A percentile compares a stretch with the other conserved stretches of the same genome.
Conservation (phyloP, 2,113 vertebrate species). For the Myotis yumanensis region DNA sequence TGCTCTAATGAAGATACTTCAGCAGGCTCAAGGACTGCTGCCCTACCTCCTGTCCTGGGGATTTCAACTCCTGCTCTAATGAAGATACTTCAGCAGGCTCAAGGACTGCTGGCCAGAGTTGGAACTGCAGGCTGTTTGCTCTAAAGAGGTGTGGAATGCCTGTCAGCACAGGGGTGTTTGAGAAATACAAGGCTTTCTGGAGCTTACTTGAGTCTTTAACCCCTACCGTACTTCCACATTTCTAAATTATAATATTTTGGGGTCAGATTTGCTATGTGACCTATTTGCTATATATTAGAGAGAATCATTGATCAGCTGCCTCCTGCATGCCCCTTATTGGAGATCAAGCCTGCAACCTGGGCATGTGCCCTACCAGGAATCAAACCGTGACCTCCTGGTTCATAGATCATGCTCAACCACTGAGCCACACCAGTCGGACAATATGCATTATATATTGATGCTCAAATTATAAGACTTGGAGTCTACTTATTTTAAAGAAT, state of each 20-base stretch:
- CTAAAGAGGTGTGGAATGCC: background rate
- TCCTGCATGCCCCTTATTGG: too few relatives aligned
- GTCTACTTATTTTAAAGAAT: background rate
- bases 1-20: background rate
- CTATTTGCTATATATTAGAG: background rate
- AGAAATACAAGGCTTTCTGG: background rate
- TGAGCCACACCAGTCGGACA: too few relatives aligned
- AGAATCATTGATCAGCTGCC: too few relatives aligned
- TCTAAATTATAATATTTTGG: background rate
- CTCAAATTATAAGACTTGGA: background rate
- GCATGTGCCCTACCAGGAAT: too few relatives aligned
- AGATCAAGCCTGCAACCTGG: too few relatives aligned
- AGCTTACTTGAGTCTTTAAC: background rate
- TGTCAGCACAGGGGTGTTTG: rapidly evolving
- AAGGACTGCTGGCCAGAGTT: background rate
- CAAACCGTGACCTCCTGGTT: too few relatives aligned
- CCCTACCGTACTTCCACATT: background rate
- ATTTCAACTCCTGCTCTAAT: background rate
- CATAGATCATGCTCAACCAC: too few relatives aligned
- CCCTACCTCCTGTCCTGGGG: rapidly evolving
- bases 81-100: rapidly evolving
- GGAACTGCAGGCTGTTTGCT: background rate
- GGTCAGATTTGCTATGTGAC: background rate
- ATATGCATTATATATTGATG: background rate
- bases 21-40: too few relatives aligned